These are phyloP conservation scores for Drosophila repleta DNA, from an alignment of 1,140 invertebrate species.

Conservation along the genomic window DNA sequence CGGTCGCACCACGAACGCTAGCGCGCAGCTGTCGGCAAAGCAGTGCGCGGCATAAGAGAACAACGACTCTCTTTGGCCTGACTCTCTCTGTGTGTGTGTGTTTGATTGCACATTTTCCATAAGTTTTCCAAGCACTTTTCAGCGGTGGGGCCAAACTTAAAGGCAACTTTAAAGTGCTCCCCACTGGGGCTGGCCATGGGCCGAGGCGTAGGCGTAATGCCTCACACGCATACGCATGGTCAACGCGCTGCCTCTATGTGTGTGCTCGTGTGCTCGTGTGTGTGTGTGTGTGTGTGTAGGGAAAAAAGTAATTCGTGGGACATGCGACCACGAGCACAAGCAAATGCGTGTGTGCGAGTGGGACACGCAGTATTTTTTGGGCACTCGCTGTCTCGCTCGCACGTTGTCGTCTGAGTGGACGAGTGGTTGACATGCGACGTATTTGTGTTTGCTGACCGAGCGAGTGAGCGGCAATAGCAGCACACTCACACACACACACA, in stretches of 20 bases:
- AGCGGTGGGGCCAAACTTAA: conserved; percentile 13
- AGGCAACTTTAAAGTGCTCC: not conserved
- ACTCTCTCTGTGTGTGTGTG: too few relatives aligned
- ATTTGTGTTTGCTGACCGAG: conserved; percentile 61
- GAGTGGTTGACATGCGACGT: conserved; percentile 77
- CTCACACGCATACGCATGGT: conserved; percentile 35
- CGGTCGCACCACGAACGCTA: conserved; percentile 17
- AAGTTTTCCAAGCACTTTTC: conserved; percentile 25
- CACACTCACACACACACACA: conserved; percentile 12
- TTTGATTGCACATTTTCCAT: conserved; percentile 35
- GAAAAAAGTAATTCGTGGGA: conserved; percentile 47
- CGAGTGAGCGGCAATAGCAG: conserved; percentile 30
- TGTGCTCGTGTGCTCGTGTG: not conserved
- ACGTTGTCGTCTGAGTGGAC: conserved; percentile 75
- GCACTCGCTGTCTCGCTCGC: conserved; percentile 51
- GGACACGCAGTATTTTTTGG: conserved; percentile 32
- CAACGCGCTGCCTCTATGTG: not conserved
- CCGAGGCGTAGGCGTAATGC: not conserved
- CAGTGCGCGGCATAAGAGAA: conserved; percentile 62
- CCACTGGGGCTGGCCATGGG: not conserved
- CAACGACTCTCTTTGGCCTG: conserved; percentile 29
- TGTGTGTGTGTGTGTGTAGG: conserved; percentile 17
- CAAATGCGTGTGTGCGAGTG: conserved; percentile 26
- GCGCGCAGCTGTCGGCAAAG: conserved; percentile 53
- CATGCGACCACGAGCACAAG: conserved; percentile 24